Evolutionary conservation across 1,140 invertebrate genomes (phyloP).

Genomic region (Caenorhabditis remanei): DNA sequence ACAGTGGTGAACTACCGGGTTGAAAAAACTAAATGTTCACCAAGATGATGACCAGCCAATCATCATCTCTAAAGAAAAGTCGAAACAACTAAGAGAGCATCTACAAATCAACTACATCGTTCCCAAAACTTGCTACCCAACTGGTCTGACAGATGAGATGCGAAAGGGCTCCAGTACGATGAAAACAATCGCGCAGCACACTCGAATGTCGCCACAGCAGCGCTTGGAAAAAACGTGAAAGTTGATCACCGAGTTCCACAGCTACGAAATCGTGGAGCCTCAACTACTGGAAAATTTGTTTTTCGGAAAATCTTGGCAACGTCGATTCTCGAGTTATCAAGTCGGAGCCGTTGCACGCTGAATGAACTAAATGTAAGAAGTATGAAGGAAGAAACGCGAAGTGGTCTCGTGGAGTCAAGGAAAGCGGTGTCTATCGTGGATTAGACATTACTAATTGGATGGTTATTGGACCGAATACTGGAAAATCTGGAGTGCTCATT

Average conservation of each 20-base stretch:
- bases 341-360: conserved; percentile 22
- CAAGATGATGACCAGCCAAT: too few relatives aligned
- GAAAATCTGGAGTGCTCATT: neutral
- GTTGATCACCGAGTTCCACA: neutral
- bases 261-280: neutral
- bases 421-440: conserved; percentile 46
- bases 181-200: conserved; percentile 33
- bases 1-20: too few relatives aligned
- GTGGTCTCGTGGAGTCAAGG: conserved; percentile 59
- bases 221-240: neutral
- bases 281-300: conserved; percentile 29
- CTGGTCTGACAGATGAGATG: conserved; percentile 52
- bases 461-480: neutral
- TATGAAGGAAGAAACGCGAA: conserved; percentile 58
- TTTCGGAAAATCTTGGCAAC: conserved; percentile 44
- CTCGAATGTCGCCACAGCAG: conserved; percentile 30
- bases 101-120: conserved; percentile 61
- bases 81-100: conserved; percentile 61
- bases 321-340: conserved; percentile 10
- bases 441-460: conserved; percentile 56
- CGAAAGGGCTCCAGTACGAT: conserved; percentile 49
- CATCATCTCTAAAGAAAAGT: conserved; percentile 59
- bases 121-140: conserved; percentile 56
- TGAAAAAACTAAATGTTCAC: too few relatives aligned
- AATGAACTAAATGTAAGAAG: neutral